Conservation (phyloP, 1,140 invertebrate genomes). For the Venustaconcha ellipsiformis region DNA sequence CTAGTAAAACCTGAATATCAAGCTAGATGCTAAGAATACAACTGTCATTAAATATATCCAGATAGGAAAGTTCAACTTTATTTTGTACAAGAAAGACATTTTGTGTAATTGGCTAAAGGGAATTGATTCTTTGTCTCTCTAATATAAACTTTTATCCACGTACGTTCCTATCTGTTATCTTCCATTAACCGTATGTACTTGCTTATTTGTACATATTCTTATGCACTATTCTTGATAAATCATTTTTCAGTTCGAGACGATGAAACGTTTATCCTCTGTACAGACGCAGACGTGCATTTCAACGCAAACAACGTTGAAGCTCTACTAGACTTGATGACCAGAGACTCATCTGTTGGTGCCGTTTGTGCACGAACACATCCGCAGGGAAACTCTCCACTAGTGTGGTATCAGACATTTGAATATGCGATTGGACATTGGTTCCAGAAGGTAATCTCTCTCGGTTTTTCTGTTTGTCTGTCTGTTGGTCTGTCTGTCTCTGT, state of each 20-base stretch:
- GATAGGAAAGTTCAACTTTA: too few relatives aligned
- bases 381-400: constrained; percentile 53
- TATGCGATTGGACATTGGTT: constrained; percentile 66
- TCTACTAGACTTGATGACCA: constrained; percentile 60
- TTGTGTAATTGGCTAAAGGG: too few relatives aligned
- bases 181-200: too few relatives aligned
- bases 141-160: too few relatives aligned
- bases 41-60: too few relatives aligned
- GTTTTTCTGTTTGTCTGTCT: too few relatives aligned
- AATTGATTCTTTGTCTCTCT: too few relatives aligned
- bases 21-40: too few relatives aligned
- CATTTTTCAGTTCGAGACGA: constrained; percentile 3
- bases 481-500: too few relatives aligned
- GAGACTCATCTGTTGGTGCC: constrained; percentile 59
- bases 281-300: constrained; percentile 65
- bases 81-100: too few relatives aligned
- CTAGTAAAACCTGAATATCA: too few relatives aligned
- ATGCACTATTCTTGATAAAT: not conserved
- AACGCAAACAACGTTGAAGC: constrained; percentile 59
- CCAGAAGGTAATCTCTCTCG: constrained; percentile 53
- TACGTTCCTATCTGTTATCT: too few relatives aligned
- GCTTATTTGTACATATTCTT: not conserved
- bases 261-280: constrained; percentile 58
- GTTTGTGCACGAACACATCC: constrained; percentile 63
- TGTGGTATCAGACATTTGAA: constrained; percentile 65